A percentile compares a stretch with the other conserved stretches of the same genome.
Evolutionary conservation across 2,888 invertebrate genomes (phyloP).

Genomic region (Tribolium freemani): DNA sequence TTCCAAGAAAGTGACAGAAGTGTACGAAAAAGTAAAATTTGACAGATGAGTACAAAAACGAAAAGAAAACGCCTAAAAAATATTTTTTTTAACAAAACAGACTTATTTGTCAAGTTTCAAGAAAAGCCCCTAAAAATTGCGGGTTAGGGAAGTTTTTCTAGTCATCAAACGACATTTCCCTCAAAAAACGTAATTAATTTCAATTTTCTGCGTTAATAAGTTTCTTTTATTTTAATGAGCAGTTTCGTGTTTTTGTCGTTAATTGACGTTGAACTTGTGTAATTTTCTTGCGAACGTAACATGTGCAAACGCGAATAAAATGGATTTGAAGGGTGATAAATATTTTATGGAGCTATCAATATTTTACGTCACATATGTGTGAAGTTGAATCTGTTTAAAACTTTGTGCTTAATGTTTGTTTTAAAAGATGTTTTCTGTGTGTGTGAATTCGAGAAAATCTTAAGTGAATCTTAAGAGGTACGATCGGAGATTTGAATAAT

Average conservation of each 20-base stretch:
- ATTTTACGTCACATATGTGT: slow-evolving; percentile 27
- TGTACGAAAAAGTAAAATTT: no score
- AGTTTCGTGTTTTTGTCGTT: slow-evolving; percentile 7
- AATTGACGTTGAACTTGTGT: neutral
- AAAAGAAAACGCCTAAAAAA: no score
- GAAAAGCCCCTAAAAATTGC: no score
- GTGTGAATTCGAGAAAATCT: slow-evolving; percentile 16
- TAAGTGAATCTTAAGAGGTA: slow-evolving; percentile 25
- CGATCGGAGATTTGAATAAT: slow-evolving; percentile 25
- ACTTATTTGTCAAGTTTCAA: no score
- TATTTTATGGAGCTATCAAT: slow-evolving; percentile 32
- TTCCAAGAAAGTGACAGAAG: no score
- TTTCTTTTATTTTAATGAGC: neutral
- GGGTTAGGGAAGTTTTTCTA: neutral
- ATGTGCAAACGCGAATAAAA: slow-evolving; percentile 9
- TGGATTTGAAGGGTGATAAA: slow-evolving; percentile 23
- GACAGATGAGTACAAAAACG: no score
- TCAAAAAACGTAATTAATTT: neutral
- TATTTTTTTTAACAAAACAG: no score
- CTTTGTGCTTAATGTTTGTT: slow-evolving; percentile 37
- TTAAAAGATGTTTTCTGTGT: slow-evolving; percentile 14
- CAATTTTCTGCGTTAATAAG: neutral
- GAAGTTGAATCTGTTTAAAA: slow-evolving; percentile 20
- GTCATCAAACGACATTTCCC: no score
- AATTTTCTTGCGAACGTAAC: neutral